Conservation (phyloP, 2,888 invertebrate species). For the Cryptops parisi region DNA sequence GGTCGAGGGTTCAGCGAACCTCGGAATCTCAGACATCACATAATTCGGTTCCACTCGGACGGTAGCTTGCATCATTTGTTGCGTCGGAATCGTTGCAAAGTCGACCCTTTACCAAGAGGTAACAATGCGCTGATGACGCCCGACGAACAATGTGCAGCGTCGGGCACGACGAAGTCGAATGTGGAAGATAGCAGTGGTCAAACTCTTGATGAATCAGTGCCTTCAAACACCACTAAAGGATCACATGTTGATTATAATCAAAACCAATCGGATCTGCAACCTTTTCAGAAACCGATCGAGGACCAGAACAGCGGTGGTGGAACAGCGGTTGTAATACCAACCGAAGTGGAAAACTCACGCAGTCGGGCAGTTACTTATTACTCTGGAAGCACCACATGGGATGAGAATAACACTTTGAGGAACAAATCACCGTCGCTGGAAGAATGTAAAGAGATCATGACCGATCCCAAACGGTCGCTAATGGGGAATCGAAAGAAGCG, state of each 20-base stretch:
- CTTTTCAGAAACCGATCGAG: background rate
- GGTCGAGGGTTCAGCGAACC: constrained; percentile 32
- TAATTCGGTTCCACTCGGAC: constrained; percentile 28
- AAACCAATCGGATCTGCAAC: constrained; percentile 1
- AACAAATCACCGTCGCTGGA: too few species aligned
- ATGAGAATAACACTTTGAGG: background rate
- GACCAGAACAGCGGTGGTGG: constrained; percentile 18
- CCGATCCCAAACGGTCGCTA: constrained; percentile 22
- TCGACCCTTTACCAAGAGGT: constrained; percentile 13
- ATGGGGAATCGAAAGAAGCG: constrained; percentile 21
- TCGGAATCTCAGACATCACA: constrained; percentile 30
- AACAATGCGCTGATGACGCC: constrained; percentile 18
- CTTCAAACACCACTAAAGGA: constrained; percentile 1
- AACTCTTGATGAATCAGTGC: constrained; percentile 15
- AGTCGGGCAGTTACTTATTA: background rate
- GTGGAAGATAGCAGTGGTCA: background rate
- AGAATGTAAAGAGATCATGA: constrained; percentile 18
- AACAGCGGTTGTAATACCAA: constrained; percentile 27
- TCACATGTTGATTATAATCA: constrained; percentile 3
- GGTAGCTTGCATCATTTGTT: constrained; percentile 22
- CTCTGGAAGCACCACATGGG: background rate
- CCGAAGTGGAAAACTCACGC: constrained; percentile 9
- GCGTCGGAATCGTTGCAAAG: constrained; percentile 18
- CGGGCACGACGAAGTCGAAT: background rate
- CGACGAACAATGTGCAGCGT: background rate